Conservation (phyloP, 2,888 invertebrate genomes). For the Leucophora obtusa region DNA sequence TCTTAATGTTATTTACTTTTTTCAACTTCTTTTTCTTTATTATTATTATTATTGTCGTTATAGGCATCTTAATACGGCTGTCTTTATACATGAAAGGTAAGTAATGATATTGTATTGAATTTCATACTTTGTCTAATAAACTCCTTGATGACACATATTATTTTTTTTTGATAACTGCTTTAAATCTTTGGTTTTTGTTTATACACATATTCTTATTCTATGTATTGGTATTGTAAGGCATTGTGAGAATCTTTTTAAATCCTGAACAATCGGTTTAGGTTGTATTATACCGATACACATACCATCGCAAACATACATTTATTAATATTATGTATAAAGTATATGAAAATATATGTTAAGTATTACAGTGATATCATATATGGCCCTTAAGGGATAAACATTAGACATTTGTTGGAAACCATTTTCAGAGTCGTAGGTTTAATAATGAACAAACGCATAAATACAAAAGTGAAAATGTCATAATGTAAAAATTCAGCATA, state of each 20-base stretch:
- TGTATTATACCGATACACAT: neutral
- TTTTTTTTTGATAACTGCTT: conserved; percentile 28
- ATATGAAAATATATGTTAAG: neutral
- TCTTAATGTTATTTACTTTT: conserved; percentile 42
- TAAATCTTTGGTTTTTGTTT: conserved; percentile 18
- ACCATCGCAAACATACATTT: neutral
- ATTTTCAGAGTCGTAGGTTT: no score
- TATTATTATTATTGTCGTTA: conserved; percentile 40
- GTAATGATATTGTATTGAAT: conserved; percentile 26
- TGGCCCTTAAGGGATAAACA: conserved; percentile 8
- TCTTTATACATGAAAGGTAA: conserved; percentile 3
- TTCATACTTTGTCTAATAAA: conserved; percentile 23
- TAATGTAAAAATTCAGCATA: no score
- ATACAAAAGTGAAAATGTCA: no score
- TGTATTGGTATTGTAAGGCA: neutral
- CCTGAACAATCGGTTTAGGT: conserved; percentile 11
- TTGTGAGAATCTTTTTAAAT: conserved; percentile 23
- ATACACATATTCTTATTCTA: neutral
- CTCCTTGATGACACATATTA: conserved; percentile 49
- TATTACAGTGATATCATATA: neutral
- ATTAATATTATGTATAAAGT: neutral
- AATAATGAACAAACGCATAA: no score
- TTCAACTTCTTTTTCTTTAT: conserved; percentile 7
- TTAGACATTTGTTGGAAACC: conserved; percentile 29
- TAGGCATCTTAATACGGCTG: conserved; percentile 28